A percentile compares a stretch with the other conserved stretches of the same genome.
phyloP scores from a whole-genome alignment of 2,888 invertebrate genomes.

The Drosophila phalerata region DNA sequence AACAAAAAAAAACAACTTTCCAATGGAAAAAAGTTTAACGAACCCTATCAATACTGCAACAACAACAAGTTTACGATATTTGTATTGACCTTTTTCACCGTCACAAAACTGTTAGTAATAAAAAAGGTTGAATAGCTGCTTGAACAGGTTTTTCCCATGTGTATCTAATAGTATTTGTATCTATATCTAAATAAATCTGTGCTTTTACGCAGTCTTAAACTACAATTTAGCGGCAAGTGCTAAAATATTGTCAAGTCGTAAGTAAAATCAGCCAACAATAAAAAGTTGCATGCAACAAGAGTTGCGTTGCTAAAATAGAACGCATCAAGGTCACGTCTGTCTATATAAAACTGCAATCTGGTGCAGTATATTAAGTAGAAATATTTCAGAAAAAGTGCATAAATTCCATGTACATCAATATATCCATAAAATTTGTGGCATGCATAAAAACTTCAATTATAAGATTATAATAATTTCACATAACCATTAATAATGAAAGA shows the following conservation, averaged over 20 bases:
- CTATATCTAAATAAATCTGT: conserved; percentile 2
- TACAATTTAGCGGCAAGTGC: conserved; percentile 17
- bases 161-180: conserved; percentile 10
- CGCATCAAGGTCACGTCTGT: conserved; percentile 7
- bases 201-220: conserved; percentile 30
- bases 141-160: conserved; percentile 42
- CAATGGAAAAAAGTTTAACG: conserved; percentile 26
- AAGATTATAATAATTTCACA: neutral
- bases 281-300: conserved; percentile 11
- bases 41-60: conserved; percentile 18
- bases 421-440: neutral
- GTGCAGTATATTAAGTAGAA: neutral
- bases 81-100: conserved; percentile 26
- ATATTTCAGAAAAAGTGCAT: neutral
- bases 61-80: neutral
- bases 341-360: neutral
- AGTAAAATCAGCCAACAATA: conserved; percentile 8
- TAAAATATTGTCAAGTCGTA: conserved; percentile 3
- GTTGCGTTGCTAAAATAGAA: conserved; percentile 5
- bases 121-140: conserved; percentile 23
- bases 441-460: neutral
- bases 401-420: neutral
- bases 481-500: too few relatives aligned
- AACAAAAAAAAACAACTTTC: conserved; percentile 33
- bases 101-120: neutral